Evolutionary conservation across 2,888 invertebrate species (phyloP), one percentile per base, ranked within the genome.

Genomic region (Agrotis puta): DNA sequence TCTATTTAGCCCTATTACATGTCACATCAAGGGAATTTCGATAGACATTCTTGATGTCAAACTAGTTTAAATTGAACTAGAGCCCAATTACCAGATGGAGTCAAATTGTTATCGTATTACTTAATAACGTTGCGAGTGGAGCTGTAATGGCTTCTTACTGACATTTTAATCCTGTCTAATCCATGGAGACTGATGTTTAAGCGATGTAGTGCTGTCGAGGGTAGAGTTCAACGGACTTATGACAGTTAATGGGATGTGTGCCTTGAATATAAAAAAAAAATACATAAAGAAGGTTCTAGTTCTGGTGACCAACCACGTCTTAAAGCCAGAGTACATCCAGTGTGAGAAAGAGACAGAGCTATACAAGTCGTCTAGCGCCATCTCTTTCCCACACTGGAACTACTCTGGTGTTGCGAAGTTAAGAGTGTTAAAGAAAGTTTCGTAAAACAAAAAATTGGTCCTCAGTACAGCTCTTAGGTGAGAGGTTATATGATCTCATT

Each of bases 81-180:
- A 57, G 65, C 63, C 76, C 81, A 74, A 85, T 77, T 79, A 76
- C 69, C 63, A 47, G 68, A 58, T 74, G 59, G 56, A 71, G 69
- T 70, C 62, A 72, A 81, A 85, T 82, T 79, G 81, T 81, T 84
- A 85, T 81, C 83, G 77, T 67, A 79, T 85, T 85, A 85, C 72
- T 69, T 79, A 76, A 84, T 84, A 75, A 81, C 64, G 74, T 59
- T 76, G 65, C 65, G 76, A 78, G 85, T 82, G 66, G 83, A 77
- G 70, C 64, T 72, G 69, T 82, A 77, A 73, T 68, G 82, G 77
- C 82, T 85, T 77, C 83, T 79, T 80, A 70, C 85, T 84, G 81
- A 84, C 85, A 82, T 81, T 87, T 84, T 85, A 85, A 87, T 83
- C 85, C 81, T 64, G 74, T 68, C 67, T 85, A 71, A 87, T 82